Percentiles rank a stretch among this genome's conserved stretches.
Conservation (phyloP, 2,797 vertebrate species). For the Myiotriccus ornatus region DNA sequence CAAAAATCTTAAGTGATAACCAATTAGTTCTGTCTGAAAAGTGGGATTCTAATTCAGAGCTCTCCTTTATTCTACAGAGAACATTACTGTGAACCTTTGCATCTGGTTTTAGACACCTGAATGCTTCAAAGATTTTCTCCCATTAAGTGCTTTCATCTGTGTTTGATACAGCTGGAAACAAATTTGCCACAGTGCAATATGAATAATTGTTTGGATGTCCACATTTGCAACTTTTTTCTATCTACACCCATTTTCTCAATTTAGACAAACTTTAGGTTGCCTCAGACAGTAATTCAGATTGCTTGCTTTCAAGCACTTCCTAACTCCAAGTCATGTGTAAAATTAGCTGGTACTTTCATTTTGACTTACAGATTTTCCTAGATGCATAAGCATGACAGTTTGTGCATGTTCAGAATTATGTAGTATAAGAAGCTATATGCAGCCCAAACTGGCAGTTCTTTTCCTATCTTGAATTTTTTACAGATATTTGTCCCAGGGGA, state of each 20-base stretch:
- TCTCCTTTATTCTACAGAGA: not conserved
- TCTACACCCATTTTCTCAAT: not conserved
- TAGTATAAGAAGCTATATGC: not conserved
- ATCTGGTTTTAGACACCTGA: not conserved
- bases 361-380: not conserved
- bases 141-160: constrained; percentile 26
- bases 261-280: not conserved
- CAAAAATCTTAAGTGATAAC: not conserved
- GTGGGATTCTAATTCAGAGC: not conserved
- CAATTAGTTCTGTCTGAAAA: constrained; percentile 8
- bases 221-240: not conserved
- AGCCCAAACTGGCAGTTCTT: not conserved
- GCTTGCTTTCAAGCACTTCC: not conserved
- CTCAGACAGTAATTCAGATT: not conserved
- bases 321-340: not conserved
- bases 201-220: not conserved
- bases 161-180: constrained; percentile 16
- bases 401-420: not conserved
- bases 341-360: not conserved
- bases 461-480: not conserved
- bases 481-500: not conserved
- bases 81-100: not conserved
- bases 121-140: constrained; percentile 1
- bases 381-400: not conserved
- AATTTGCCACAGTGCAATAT: not conserved